phyloP scores from a whole-genome alignment of 2,888 invertebrate species.

The Gari tellinella region DNA sequence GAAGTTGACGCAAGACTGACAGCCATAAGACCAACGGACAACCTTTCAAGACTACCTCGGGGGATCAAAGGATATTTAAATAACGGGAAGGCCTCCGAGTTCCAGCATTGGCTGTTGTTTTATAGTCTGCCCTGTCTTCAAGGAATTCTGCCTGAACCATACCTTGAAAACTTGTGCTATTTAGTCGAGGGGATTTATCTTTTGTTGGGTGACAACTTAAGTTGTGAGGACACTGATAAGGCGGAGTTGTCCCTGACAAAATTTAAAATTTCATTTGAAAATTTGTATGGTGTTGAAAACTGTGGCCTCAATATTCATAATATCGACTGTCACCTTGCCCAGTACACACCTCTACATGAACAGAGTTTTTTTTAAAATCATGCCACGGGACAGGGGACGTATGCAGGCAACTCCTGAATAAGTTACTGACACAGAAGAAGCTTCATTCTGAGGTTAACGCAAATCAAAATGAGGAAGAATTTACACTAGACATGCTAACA shows the following conservation, averaged over 20 bases:
- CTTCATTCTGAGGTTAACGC: too few relatives aligned
- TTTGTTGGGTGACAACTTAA: conserved; percentile 21
- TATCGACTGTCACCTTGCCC: conserved; percentile 14
- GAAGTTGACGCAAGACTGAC: conserved; percentile 11
- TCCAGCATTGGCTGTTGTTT: conserved; percentile 38
- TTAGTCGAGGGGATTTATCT: conserved; percentile 36
- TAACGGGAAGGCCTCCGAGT: conserved; percentile 33
- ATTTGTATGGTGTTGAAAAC: conserved; percentile 7
- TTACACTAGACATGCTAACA: conserved; percentile 15
- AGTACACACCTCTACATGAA: conserved; percentile 13
- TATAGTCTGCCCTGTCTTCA: conserved; percentile 32
- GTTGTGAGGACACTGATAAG: neutral
- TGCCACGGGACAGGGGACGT: conserved; percentile 21
- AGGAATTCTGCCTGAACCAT: conserved; percentile 14
- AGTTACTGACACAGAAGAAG: neutral
- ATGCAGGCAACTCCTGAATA: neutral
- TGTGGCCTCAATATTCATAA: conserved; percentile 21
- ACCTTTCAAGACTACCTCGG: conserved; percentile 24
- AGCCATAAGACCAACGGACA: conserved; percentile 31
- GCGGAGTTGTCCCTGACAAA: neutral
- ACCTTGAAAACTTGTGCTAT: conserved; percentile 19
- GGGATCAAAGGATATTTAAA: conserved; percentile 13
- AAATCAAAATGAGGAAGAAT: conserved; percentile 3
- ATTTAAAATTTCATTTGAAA: neutral
- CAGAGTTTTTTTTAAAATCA: conserved; percentile 30